phyloP scores from a whole-genome alignment of 2,113 vertebrate species.

The Phycodurus eques region DNA sequence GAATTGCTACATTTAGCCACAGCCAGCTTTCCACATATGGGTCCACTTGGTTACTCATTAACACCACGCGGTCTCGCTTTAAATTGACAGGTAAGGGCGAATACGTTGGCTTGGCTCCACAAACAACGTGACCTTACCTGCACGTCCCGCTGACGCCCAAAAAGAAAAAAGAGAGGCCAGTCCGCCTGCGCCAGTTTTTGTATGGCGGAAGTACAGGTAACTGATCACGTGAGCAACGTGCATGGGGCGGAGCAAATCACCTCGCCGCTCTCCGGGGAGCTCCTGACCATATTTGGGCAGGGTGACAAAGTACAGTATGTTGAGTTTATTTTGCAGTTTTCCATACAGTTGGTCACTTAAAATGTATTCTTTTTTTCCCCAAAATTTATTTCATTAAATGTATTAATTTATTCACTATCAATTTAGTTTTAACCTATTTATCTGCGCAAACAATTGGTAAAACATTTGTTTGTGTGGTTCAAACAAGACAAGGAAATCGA shows the following conservation, averaged over 20 bases:
- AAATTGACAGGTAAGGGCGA: background rate
- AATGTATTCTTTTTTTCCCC: too few relatives aligned
- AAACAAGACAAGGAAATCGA: background rate
- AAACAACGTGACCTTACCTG: constrained; percentile 46
- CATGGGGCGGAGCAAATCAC: background rate
- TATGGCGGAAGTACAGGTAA: constrained; percentile 44
- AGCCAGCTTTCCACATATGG: background rate
- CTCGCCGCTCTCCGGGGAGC: background rate
- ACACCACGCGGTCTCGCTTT: background rate
- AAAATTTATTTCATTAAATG: too few relatives aligned
- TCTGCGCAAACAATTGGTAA: background rate
- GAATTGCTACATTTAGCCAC: background rate
- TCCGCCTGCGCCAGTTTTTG: constrained; percentile 63
- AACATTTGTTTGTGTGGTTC: background rate
- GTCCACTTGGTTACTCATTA: background rate
- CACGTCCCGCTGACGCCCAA: constrained; percentile 31
- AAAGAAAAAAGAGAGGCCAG: constrained; percentile 30
- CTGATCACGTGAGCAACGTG: background rate
- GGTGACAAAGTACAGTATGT: background rate
- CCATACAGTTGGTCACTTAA: too few relatives aligned
- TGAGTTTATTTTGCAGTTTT: background rate
- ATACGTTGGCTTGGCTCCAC: background rate
- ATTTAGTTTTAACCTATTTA: background rate
- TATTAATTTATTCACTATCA: background rate
- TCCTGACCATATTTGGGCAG: constrained; percentile 1